These are phyloP conservation scores for Platichthys stellatus DNA, from an alignment of 2,113 vertebrate genomes.

Conservation along the genomic window DNA sequence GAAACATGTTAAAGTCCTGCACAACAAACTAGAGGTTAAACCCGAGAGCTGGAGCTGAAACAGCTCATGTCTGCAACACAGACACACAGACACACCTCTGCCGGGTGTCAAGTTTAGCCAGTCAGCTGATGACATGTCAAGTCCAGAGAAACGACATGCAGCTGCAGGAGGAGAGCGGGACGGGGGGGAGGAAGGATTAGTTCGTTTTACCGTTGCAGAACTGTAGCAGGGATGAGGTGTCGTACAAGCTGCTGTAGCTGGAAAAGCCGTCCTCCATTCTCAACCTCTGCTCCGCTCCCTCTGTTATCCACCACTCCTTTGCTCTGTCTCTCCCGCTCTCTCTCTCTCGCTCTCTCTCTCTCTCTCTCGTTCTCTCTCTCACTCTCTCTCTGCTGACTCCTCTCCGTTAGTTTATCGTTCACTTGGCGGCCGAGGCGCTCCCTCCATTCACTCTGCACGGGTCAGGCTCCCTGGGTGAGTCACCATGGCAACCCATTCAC, in stretches of 20 bases:
- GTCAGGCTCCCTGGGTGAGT: constrained; percentile 90
- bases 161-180: not conserved
- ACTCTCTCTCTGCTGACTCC: constrained; percentile 65
- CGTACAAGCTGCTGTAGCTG: constrained; percentile 94
- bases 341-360: constrained; percentile 31
- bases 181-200: constrained; percentile 22
- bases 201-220: constrained; percentile 93
- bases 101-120: constrained; percentile 45
- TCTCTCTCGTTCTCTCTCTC: constrained; percentile 18
- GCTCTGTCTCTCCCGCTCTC: constrained; percentile 30
- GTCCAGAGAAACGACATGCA: constrained; percentile 48
- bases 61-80: constrained; percentile 25
- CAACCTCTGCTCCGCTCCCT: constrained; percentile 72
- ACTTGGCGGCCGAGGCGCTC: constrained; percentile 70
- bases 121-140: constrained; percentile 61
- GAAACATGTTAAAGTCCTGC: constrained; percentile 5
- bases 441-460: constrained; percentile 82
- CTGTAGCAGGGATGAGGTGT: constrained; percentile 96
- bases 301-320: constrained; percentile 48
- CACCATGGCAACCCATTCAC: constrained; percentile 92
- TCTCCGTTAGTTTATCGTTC: constrained; percentile 77
- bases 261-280: constrained; percentile 98
- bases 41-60: constrained; percentile 9
- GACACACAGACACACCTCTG: constrained; percentile 29
- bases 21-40: constrained; percentile 6